Percentiles rank a stretch among this genome's conserved stretches.
These are phyloP conservation scores for Gavialis gangeticus DNA, from an alignment of 2,113 vertebrate genomes.

Conservation along the genomic window DNA sequence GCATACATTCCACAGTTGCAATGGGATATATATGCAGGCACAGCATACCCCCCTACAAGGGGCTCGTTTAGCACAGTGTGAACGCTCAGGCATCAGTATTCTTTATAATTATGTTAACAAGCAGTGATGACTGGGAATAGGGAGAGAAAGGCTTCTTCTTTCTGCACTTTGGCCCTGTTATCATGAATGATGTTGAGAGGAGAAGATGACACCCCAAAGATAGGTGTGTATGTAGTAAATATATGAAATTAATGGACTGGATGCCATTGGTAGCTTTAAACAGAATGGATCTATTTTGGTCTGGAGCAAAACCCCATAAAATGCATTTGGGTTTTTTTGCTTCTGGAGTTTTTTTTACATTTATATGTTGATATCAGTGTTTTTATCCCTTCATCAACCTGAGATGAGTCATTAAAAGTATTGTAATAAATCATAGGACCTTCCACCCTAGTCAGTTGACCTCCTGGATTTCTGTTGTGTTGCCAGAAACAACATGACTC, in stretches of 20 bases:
- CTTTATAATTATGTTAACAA: not conserved
- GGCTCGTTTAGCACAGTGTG: not conserved
- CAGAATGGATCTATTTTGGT: not conserved
- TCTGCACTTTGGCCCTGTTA: not conserved
- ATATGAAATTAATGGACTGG: rapidly evolving
- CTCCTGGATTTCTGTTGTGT: too few relatives aligned
- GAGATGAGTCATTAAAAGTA: not conserved
- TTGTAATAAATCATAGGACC: not conserved
- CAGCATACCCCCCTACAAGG: not conserved
- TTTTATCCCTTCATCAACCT: not conserved
- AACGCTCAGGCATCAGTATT: not conserved
- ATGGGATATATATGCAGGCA: not conserved
- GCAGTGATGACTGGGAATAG: not conserved
- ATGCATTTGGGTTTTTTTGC: rapidly evolving
- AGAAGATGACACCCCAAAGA: not conserved
- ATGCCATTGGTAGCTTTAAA: not conserved
- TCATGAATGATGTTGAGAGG: not conserved
- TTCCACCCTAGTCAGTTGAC: not conserved
- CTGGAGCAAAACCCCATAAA: not conserved
- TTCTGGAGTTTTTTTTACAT: not conserved
- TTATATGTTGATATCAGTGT: not conserved
- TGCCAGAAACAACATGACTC: too few relatives aligned
- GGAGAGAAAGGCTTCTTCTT: too few relatives aligned
- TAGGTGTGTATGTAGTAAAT: not conserved
- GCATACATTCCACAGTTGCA: rapidly evolving